Evolutionary conservation across 2,113 vertebrate genomes (phyloP).

Genomic region (Eupsittula cactorum): DNA sequence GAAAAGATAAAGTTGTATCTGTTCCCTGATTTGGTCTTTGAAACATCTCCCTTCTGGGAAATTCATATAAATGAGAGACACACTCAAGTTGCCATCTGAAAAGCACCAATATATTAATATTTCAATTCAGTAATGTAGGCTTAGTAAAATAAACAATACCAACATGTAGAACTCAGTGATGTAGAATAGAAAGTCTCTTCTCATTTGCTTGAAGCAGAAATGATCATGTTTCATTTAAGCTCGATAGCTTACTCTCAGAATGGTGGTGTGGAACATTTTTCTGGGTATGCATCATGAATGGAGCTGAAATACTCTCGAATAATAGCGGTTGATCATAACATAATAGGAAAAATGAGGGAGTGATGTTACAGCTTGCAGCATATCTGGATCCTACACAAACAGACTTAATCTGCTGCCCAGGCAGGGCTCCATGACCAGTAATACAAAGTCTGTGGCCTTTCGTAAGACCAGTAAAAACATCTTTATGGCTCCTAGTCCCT

Average conservation of each 20-base stretch:
- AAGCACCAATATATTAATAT: not conserved
- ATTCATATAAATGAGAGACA: not conserved
- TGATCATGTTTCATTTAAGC: not conserved
- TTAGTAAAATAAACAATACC: not conserved
- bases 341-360: not conserved
- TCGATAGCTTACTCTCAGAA: not conserved
- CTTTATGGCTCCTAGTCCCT: not conserved
- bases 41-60: not conserved
- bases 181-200: not conserved
- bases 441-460: not conserved
- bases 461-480: not conserved
- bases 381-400: not conserved
- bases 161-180: not conserved
- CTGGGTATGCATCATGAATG: not conserved
- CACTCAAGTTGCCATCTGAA: not conserved
- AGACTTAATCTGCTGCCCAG: not conserved
- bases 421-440: fast-evolving
- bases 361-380: not conserved
- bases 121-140: not conserved
- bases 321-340: not conserved
- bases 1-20: not conserved
- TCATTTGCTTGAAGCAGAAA: not conserved
- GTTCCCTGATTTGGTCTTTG: not conserved
- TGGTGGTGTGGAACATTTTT: fast-evolving
- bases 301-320: not conserved